Evolutionary conservation across 2,113 vertebrate genomes (phyloP).

Genomic region (Tylochromis polylepis): DNA sequence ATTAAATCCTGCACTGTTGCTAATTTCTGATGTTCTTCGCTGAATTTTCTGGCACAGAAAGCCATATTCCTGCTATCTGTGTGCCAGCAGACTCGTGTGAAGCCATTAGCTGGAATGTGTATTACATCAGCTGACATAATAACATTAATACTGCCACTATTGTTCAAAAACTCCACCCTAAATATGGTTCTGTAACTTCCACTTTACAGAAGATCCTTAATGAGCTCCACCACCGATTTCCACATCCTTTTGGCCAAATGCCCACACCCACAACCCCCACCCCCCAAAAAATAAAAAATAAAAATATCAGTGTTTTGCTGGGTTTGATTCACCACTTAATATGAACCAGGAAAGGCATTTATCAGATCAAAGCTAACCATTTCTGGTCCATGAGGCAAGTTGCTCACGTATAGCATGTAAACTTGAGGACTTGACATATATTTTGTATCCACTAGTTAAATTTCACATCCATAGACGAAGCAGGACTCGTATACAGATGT

Average conservation of each 20-base stretch:
- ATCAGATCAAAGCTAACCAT: too few relatives aligned
- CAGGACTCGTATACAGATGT: neutral
- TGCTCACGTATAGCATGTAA: too few relatives aligned
- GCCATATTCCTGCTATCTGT: neutral
- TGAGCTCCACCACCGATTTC: neutral
- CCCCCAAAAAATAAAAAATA: too few relatives aligned
- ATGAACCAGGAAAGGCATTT: neutral
- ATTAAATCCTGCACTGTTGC: neutral
- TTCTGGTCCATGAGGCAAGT: too few relatives aligned
- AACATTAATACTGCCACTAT: neutral
- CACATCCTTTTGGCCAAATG: neutral
- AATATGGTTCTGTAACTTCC: neutral
- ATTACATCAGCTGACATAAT: neutral
- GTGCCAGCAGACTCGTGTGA: neutral
- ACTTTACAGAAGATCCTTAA: neutral
- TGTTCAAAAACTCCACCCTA: neutral
- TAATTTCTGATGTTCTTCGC: neutral
- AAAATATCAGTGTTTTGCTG: neutral
- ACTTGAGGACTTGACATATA: too few relatives aligned
- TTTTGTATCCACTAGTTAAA: neutral
- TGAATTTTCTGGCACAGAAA: neutral
- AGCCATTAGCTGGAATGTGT: neutral
- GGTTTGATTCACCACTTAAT: neutral
- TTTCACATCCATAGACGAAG: neutral
- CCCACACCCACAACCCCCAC: too few relatives aligned